Percentiles rank a stretch among this genome's conserved stretches.
These are phyloP conservation scores for Sycophila sp. DNA, from an alignment of 1,140 invertebrate genomes.

Conservation along the genomic window DNA sequence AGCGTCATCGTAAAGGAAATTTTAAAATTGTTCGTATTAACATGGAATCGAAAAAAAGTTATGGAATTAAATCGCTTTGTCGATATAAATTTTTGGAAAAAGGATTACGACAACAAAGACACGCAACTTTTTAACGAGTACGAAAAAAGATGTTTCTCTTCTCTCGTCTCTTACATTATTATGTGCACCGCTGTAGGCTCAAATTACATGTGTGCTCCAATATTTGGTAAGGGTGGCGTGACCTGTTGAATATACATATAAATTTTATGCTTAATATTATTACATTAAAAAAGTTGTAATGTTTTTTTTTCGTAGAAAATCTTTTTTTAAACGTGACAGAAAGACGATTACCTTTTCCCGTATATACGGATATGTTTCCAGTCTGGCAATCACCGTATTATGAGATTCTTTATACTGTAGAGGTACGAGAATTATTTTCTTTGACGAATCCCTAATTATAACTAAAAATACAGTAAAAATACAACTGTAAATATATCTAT, in stretches of 20 bases:
- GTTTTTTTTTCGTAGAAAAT: conserved; percentile 21
- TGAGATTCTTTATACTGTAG: conserved; percentile 42
- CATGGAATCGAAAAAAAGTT: conserved; percentile 40
- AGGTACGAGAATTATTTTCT: conserved; percentile 39
- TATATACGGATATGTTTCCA: conserved; percentile 43
- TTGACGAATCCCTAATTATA: too few species aligned
- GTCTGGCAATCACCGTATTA: conserved; percentile 47
- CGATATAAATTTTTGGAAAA: conserved; percentile 42
- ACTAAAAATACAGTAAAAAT: too few species aligned
- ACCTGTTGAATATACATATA: not conserved
- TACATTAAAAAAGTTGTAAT: conserved; percentile 25
- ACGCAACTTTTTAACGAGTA: conserved; percentile 40
- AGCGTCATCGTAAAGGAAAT: conserved; percentile 37
- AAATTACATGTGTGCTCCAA: conserved; percentile 43
- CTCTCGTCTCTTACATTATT: conserved; percentile 14
- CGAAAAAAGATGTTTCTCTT: conserved; percentile 34
- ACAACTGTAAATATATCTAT: too few species aligned
- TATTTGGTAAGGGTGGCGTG: conserved; percentile 45
- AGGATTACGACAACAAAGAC: conserved; percentile 34
- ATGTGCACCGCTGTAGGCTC: conserved; percentile 31
- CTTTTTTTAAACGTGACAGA: conserved; percentile 19
- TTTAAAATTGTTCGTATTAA: conserved; percentile 37
- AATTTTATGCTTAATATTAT: not conserved
- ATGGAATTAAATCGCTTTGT: conserved; percentile 44
- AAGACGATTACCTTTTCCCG: conserved; percentile 42